Base-by-base conservation (phyloP, 2,888 invertebrate genomes). In the Drosophila multiciliata region DNA sequence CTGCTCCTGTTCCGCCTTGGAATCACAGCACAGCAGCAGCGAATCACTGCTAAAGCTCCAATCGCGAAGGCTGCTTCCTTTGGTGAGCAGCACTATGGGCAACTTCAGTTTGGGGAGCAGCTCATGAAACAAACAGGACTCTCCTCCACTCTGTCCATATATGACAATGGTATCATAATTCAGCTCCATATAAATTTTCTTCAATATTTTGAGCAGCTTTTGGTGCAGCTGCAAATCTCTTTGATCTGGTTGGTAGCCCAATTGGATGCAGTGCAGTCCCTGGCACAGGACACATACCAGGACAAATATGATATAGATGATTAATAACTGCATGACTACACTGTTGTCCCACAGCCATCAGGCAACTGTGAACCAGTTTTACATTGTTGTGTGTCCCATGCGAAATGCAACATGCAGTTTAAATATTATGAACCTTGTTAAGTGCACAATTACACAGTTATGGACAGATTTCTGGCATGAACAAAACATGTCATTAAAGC, bases 41-140 rank as follows among this genome's bases (percentile, higher is more conserved):
- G 66, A 15, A 7, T 69, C 54, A n/a, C 29, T 73, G 33, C 33
- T 64, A 17, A 77, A 87, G 4, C 9, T 26, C 88, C 88, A 88
- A 3, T 77, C 58, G 26, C 17, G 11, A 17, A 33, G 20, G 8
- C 66, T 71, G 65, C 74, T 79, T 7, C 77, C 73, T 0, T 33
- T 8, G 1, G 52, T 0, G 0, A 76, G 32, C 23, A 82, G 32
- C 4, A 87, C 67, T 9, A 59, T 23, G 32, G 88, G 76, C 38
- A 52, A 7, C 17, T 36, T 2, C 17, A 77, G 33, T 7, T 50
- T 49, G 1, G 11, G 53, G 8, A 84, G 33, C 26, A 87, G 2
- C 0, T 15, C 35, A 11, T 76, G 66, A 42, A 78, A 87, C 29
- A 79, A n/a, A 26, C 88, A 87, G 3, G 48, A 29, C 6, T 33